Evolutionary conservation across 1,140 invertebrate species (phyloP), one percentile per base, ranked within the genome.

Genomic region (Drosophila elegans): DNA sequence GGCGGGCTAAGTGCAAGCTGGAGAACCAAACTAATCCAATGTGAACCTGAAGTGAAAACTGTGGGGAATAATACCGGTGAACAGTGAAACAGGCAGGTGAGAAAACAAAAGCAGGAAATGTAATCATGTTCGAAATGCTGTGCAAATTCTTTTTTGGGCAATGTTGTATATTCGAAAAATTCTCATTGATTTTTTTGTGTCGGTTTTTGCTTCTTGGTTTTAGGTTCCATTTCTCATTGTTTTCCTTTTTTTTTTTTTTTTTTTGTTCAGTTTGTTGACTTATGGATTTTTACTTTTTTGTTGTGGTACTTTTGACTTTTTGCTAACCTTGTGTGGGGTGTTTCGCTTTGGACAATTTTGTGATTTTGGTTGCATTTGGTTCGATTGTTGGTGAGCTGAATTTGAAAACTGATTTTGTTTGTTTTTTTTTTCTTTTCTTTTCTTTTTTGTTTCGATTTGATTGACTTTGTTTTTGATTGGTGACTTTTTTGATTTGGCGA

Each of bases 261-360:
- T 51, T 16, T 5, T 27, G 52, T 64, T 66, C 27, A 52, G 61
- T 46, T 62, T 45, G 41, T 74, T 79, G 55, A 42, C 41, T 71
- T 76, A 13, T 56, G 21, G 34, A 49, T 62, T 68, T 49, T 44
- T 52, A 56, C n/a, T 29, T 49, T 64, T 49, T 59, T 42, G 36
- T 32, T 39, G 52, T 57, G 45, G 10, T 48, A 63, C 34, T 72
- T 53, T 68, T 34, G 21, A 51, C 34, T 68, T 66, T 78, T 79
- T 88, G 84, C 83, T 88, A 88, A 88, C 83, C 83, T 88, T 88
- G 84, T 88, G 83, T 69, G 83, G 84, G 79, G 72, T 73, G 66
- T 83, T 88, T 88, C 79, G 75, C 83, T 83, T 83, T 76, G 85
- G 84, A 71, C 80, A 88, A 88, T 83, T 88, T 88, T 88, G 84